Evolutionary conservation across 2,797 vertebrate species (phyloP).

Genomic region (Danio albolineatus): DNA sequence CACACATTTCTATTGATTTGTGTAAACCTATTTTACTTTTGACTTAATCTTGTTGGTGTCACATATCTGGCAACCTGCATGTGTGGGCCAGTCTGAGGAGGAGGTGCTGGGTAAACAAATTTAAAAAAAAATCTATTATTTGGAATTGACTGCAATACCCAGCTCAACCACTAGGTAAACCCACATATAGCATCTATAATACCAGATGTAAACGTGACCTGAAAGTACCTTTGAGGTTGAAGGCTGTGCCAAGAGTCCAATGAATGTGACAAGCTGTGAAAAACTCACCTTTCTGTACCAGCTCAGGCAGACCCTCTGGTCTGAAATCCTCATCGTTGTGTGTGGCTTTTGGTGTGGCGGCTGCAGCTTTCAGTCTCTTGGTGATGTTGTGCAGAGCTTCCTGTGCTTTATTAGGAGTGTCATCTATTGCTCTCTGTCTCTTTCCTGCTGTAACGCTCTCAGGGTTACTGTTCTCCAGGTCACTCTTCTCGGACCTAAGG

Average conservation of each 20-base stretch:
- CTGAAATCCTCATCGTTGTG: conserved; percentile 68
- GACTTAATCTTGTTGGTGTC: no score
- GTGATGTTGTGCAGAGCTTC: conserved; percentile 76
- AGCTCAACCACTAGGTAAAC: no score
- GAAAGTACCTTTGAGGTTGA: background rate
- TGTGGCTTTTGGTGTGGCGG: conserved; percentile 35
- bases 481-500: conserved; percentile 57
- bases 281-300: conserved; percentile 84
- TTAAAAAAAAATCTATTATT: no score
- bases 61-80: no score
- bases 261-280: background rate
- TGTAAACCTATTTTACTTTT: no score
- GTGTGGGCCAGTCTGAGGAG: no score
- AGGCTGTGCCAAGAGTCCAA: background rate
- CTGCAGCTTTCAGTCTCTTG: conserved; percentile 74
- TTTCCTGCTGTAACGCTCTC: conserved; percentile 61
- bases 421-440: conserved; percentile 62
- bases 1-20: no score
- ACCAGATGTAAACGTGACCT: no score
- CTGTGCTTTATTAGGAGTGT: conserved; percentile 65
- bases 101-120: no score
- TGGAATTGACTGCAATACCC: no score
- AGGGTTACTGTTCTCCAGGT: conserved; percentile 21
- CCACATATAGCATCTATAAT: no score
- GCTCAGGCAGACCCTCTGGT: conserved; percentile 86